phyloP scores from a whole-genome alignment of 2,797 vertebrate species.

The Channa striata region DNA sequence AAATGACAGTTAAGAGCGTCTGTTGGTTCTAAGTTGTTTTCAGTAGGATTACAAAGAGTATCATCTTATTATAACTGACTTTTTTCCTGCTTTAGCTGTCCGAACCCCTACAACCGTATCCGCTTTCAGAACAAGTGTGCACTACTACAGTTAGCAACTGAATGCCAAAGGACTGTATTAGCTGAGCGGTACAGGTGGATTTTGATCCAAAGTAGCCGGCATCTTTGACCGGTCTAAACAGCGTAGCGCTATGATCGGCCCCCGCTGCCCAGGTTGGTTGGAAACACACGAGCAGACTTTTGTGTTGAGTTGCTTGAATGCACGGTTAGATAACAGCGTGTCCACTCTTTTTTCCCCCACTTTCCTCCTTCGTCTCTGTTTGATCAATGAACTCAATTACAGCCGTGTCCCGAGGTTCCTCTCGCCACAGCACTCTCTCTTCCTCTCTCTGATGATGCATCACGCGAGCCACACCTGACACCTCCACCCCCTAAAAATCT shows the following conservation, averaged over 20 bases:
- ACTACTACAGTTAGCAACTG: no score
- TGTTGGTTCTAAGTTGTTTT: no score
- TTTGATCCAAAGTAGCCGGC: neutral
- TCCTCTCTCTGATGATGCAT: slow-evolving; percentile 83
- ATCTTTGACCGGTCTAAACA: neutral
- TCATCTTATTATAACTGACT: no score
- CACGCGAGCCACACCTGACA: slow-evolving; percentile 82
- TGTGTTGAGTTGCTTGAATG: slow-evolving; percentile 62
- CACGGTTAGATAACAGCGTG: slow-evolving; percentile 58
- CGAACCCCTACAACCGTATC: no score
- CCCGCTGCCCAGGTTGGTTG: slow-evolving; percentile 13
- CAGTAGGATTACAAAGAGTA: no score
- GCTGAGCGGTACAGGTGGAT: no score
- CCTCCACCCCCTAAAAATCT: slow-evolving; percentile 74
- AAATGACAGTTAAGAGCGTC: neutral
- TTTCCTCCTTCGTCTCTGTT: slow-evolving; percentile 56
- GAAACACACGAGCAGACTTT: slow-evolving; percentile 9
- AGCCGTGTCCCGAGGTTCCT: slow-evolving; percentile 82
- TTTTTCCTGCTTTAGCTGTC: no score
- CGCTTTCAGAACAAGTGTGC: no score
- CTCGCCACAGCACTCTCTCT: slow-evolving; percentile 56
- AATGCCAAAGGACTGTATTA: neutral
- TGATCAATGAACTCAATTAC: slow-evolving; percentile 97
- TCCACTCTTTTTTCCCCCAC: slow-evolving; percentile 7
- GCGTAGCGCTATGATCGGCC: slow-evolving; percentile 13